These are phyloP conservation scores for Limnothrissa miodon DNA, from an alignment of 2,113 vertebrate species.

Conservation along the genomic window DNA sequence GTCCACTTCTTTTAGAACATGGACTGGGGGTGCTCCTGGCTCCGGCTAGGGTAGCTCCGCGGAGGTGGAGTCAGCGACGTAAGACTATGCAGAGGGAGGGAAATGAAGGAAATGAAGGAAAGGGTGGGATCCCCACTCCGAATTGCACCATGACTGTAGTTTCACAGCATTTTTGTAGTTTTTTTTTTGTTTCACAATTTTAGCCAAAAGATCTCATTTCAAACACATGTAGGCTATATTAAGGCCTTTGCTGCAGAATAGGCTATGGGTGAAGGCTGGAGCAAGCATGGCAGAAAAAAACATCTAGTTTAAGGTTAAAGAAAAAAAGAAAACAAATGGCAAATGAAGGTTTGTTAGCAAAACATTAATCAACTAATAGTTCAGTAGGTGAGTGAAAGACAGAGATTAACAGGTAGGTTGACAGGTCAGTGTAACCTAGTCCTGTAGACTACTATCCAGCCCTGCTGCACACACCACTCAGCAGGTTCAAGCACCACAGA, in stretches of 20 bases:
- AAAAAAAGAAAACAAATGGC: not conserved
- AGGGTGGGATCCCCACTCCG: conserved; percentile 4
- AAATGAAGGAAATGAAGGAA: not conserved
- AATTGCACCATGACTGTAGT: not conserved
- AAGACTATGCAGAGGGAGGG: not conserved
- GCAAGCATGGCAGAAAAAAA: not conserved
- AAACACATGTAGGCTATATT: not conserved
- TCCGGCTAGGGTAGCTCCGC: conserved; percentile 46
- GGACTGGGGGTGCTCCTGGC: conserved; percentile 47
- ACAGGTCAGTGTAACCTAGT: too few species aligned
- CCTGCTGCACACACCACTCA: too few species aligned
- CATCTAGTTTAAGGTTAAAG: too few species aligned
- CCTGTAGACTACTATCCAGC: too few species aligned
- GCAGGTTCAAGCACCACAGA: too few species aligned
- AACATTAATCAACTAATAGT: too few species aligned
- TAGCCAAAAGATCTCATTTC: not conserved
- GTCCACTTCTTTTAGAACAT: conserved; percentile 47
- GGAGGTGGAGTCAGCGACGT: conserved; percentile 47
- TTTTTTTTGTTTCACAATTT: not conserved
- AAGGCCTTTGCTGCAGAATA: not conserved
- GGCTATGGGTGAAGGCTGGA: not conserved
- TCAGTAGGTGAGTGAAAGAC: too few species aligned
- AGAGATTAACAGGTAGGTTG: too few species aligned
- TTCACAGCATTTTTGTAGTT: not conserved
- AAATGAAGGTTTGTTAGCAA: not conserved